These are phyloP conservation scores for Oreotragus oreotragus DNA, from an alignment of 2,113 vertebrate genomes.

Conservation along the genomic window DNA sequence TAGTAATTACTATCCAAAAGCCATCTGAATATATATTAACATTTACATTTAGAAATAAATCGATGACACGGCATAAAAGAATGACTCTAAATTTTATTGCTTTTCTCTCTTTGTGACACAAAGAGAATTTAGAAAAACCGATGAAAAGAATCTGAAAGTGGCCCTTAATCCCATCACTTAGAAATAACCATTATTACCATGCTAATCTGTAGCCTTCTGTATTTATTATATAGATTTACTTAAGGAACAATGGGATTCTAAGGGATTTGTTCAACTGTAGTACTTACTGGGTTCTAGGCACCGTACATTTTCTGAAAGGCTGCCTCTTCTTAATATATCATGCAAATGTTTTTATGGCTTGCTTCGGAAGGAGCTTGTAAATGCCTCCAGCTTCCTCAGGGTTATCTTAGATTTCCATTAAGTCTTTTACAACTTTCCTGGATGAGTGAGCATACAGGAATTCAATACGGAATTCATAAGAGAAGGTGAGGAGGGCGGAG, in stretches of 20 bases:
- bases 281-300: background rate
- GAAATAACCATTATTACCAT: background rate
- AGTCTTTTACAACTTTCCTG: slow-evolving; percentile 50
- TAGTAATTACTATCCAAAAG: background rate
- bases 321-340: background rate
- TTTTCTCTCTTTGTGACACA: background rate
- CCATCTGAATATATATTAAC: background rate
- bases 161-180: background rate
- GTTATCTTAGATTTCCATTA: slow-evolving; percentile 48
- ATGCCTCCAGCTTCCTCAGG: background rate
- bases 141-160: background rate
- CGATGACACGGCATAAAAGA: background rate
- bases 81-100: background rate
- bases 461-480: background rate
- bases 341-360: background rate
- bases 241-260: background rate
- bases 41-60: background rate
- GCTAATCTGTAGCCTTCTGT: background rate
- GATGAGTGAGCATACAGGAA: slow-evolving; percentile 31
- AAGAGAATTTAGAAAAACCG: background rate
- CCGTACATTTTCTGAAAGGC: background rate
- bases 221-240: background rate
- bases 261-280: background rate
- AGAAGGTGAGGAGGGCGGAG: background rate
- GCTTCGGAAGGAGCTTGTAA: background rate